These are phyloP conservation scores for Branchipolynoe longqiensis DNA, from an alignment of 2,888 invertebrate species.

Conservation along the genomic window DNA sequence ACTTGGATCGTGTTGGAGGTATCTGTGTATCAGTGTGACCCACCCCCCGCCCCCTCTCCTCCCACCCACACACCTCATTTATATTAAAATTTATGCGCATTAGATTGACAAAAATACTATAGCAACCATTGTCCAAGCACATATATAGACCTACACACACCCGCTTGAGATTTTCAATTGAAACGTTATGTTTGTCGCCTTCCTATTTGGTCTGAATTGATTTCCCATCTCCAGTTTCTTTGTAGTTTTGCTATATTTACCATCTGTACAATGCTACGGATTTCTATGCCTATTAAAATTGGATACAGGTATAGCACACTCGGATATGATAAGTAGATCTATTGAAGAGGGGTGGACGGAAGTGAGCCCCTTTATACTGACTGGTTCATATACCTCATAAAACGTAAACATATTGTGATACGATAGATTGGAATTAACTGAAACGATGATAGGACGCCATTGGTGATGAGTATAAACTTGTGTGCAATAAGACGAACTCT, in stretches of 20 bases:
- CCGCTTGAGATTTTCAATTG: no score
- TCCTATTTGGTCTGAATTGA: background rate
- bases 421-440: conserved; percentile 16
- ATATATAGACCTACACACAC: no score
- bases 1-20: conserved; percentile 35
- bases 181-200: no score
- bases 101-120: background rate
- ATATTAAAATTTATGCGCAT: background rate
- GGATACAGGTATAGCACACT: background rate
- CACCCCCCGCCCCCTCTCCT: background rate
- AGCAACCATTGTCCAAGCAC: no score
- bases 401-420: conserved; percentile 38
- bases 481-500: conserved; percentile 2
- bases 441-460: conserved; percentile 11
- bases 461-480: background rate
- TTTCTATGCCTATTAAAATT: conserved; percentile 31
- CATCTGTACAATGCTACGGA: background rate
- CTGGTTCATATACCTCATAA: conserved; percentile 48
- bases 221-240: background rate
- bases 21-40: conserved; percentile 13
- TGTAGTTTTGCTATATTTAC: conserved; percentile 17
- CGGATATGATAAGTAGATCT: background rate
- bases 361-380: conserved; percentile 15
- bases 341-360: background rate
- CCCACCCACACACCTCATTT: background rate